Evolutionary conservation across 2,113 vertebrate species (phyloP), one percentile per base, ranked within the genome.

Genomic region (Alligator sinensis): DNA sequence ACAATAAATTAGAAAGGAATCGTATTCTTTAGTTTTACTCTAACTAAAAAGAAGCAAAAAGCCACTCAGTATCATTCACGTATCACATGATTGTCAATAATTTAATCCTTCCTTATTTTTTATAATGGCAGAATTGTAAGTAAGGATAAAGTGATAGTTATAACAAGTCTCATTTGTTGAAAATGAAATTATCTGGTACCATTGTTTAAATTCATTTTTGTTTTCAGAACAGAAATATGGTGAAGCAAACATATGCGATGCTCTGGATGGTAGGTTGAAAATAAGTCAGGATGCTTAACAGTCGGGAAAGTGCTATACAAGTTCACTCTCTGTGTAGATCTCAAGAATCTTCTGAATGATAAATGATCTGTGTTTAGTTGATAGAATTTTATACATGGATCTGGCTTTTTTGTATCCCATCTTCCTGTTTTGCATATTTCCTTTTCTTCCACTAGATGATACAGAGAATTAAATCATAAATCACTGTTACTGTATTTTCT

Each of bases 281-380:
- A 95, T 89, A 93, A 96, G 86, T 81, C 57, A 80, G 86, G 88
- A 92, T 93, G 28, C 86, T 96, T 96, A 95, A 86, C 95, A 96
- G 96, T 27, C 25, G 55, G 78, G 92, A 84, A 91, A 88, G 95
- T 27, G 2, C 63, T 83, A 80, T 2, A 3, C 91, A 88, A 95
- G 96, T 96, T 91, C 92, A 92, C 60, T 54, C 30, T 94, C 63
- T 54, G 78, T 78, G 78, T 75, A 82, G 84, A 86, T 76, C 72
- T 90, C 76, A 96, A 86, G 59, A 94, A 80, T 24, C 2, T 92
- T 68, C 84, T 82, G 70, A 59, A 91, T 6, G 30, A 27, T 88
- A 79, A 92, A 96, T 76, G 13, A 92, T 87, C 62, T 57, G n/a
- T 59, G 93, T 91, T 80, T 47, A 47, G 47, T 47, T 47, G 47